These are phyloP conservation scores for Ptychadena robeensis DNA, from an alignment of 2,797 vertebrate genomes.

Conservation along the genomic window DNA sequence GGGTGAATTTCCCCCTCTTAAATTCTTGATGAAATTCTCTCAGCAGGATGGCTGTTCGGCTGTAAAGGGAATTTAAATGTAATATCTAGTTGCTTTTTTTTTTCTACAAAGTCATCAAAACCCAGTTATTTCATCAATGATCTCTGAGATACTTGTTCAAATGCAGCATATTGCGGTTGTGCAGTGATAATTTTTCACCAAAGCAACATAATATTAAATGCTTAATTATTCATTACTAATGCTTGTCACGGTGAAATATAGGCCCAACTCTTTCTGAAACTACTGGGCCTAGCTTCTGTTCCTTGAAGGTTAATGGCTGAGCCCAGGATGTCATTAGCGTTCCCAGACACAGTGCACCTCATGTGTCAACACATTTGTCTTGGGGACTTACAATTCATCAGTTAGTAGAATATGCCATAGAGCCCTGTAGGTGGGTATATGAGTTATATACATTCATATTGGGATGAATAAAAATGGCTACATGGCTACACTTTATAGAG, in stretches of 20 bases:
- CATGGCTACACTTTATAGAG: background rate
- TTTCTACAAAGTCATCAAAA: conserved; percentile 80
- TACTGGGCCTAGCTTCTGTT: conserved; percentile 80
- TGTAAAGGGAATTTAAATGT: conserved; percentile 83
- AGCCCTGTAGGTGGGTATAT: background rate
- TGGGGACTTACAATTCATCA: conserved; percentile 4
- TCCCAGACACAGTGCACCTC: conserved; percentile 77
- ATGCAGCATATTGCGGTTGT: conserved; percentile 79
- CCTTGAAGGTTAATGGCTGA: conserved; percentile 89
- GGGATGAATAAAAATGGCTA: background rate
- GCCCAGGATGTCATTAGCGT: conserved; percentile 82
- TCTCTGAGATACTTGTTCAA: conserved; percentile 73
- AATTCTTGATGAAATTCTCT: conserved; percentile 92
- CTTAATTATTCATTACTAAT: conserved; percentile 98
- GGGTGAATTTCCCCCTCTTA: conserved; percentile 86
- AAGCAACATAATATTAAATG: conserved; percentile 91
- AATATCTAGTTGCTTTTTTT: conserved; percentile 82
- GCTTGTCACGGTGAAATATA: conserved; percentile 91
- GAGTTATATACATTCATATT: background rate
- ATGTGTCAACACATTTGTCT: conserved; percentile 75
- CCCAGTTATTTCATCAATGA: conserved; percentile 78
- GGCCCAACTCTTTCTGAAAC: conserved; percentile 84
- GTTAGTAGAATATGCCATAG: background rate
- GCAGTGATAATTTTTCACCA: conserved; percentile 88
- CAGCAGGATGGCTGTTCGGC: conserved; percentile 83